phyloP scores from a whole-genome alignment of 2,888 invertebrate genomes.

The Sphecodes monilicornis region DNA sequence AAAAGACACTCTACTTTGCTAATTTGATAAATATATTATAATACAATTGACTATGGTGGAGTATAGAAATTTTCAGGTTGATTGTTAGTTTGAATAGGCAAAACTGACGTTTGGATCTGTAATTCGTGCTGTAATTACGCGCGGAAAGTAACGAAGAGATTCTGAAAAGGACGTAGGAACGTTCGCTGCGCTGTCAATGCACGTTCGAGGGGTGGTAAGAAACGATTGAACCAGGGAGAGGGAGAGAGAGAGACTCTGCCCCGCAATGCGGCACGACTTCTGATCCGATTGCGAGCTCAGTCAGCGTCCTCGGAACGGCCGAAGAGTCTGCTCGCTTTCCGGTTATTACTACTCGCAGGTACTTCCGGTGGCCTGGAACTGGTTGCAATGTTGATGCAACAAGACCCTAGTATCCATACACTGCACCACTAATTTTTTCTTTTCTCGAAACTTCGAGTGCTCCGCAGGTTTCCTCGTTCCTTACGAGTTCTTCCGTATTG shows the following conservation, averaged over 20 bases:
- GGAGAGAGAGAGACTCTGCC: conserved; percentile 53
- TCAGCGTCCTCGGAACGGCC: conserved; percentile 61
- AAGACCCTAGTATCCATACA: neutral
- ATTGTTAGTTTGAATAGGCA: neutral
- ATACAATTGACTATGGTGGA: neutral
- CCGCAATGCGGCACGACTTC: conserved; percentile 72
- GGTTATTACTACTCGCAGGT: conserved; percentile 42
- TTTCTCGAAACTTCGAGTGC: neutral
- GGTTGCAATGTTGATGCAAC: neutral
- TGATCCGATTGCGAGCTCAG: conserved; percentile 71
- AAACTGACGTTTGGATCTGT: conserved; percentile 38
- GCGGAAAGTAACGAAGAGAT: conserved; percentile 53
- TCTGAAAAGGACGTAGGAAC: conserved; percentile 58
- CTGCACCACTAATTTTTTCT: neutral
- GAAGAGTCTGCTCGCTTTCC: conserved; percentile 47
- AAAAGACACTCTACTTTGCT: neutral
- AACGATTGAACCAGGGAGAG: conserved; percentile 26
- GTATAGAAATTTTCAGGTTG: neutral
- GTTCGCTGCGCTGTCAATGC: conserved; percentile 42
- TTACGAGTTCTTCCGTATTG: neutral
- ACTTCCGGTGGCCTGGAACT: neutral
- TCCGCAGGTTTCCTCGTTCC: neutral
- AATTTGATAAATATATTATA: neutral
- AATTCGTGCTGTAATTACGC: conserved; percentile 62
- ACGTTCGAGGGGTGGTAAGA: conserved; percentile 35